Evolutionary conservation across 2,797 vertebrate species (phyloP).

Genomic region (Leucoraja ocellata): DNA sequence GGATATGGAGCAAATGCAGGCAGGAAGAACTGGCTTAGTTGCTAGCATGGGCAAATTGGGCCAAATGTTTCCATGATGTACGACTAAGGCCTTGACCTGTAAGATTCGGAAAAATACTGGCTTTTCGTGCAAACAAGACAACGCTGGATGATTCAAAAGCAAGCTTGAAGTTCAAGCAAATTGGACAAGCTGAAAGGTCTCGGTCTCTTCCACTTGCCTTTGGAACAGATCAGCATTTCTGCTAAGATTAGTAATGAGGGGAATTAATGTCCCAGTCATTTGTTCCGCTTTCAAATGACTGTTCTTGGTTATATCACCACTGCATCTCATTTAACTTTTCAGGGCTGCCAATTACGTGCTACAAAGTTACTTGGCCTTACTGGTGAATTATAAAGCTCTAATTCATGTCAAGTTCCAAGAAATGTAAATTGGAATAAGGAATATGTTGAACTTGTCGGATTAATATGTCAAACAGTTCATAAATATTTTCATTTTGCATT

Average conservation of each 20-base stretch:
- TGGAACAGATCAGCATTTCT: background rate
- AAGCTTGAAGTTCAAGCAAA: background rate
- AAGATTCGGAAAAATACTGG: background rate
- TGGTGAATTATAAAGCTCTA: background rate
- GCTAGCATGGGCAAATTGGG: too few relatives aligned
- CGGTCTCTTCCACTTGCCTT: background rate
- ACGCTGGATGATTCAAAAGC: background rate
- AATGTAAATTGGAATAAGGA: background rate
- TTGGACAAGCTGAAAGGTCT: background rate
- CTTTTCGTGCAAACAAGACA: background rate
- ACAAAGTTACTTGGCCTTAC: background rate
- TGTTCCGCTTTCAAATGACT: constrained; percentile 18
- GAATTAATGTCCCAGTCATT: background rate
- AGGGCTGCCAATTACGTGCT: background rate
- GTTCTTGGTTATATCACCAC: background rate
- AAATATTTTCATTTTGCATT: background rate
- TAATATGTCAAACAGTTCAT: background rate
- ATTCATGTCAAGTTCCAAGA: background rate
- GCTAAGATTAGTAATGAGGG: background rate
- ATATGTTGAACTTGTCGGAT: background rate
- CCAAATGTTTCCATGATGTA: too few relatives aligned
- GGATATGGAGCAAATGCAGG: too few relatives aligned
- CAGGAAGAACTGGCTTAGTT: too few relatives aligned
- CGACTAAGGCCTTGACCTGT: background rate
- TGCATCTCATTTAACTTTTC: background rate